Base-by-base conservation (phyloP, 2,888 invertebrate species). In the Lithosia quadra region DNA sequence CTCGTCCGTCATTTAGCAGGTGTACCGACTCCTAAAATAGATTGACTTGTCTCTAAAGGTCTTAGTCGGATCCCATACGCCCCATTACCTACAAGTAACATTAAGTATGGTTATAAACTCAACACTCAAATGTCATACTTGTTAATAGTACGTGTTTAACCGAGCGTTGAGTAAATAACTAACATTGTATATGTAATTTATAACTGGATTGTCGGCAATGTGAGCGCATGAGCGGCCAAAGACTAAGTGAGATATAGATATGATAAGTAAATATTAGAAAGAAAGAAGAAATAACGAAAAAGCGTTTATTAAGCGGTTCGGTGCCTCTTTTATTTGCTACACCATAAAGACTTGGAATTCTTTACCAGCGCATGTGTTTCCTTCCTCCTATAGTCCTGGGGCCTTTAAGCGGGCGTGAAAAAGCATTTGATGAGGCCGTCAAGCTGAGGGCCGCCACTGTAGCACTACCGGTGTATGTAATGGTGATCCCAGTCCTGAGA, bases 101-200 rank as follows among this genome's bases (percentile, higher is more conserved):
- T 18, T 36, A 10, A 39, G 64, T 69, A 57, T 66, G 7, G 49
- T 49, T 63, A 59, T 28, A 67, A 36, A 34, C 22, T 33, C 43
- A 56, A 18, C 57, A 36, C n/a, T 18, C 57, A 68, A 63, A 65
- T 67, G 68, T 69, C 64, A 69, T 69, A 59, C 57, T 73, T 69
- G 63, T 61, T 69, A 71, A 70, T 71, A 49, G 71, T 33, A 64
- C 66, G 67, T 69, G 69, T 72, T 80, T 63, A 67, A 43, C 69
- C 63, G 57, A 71, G 66, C 65, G 69, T 33, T 59, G 57, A 72
- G 68, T 59, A 69, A 74, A 82, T 77, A n/a, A n/a, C n/a, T n/a
- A n/a, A 74, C 43, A 71, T 67, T 63, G 63, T 71, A 55, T 55
- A 67, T 79, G 71, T 72, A 74, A 79, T 73, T 79, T 79, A 69